Percentiles rank a stretch among this genome's conserved stretches.
Evolutionary conservation across 2,113 vertebrate species (phyloP).

Genomic region (Sorex araneus): DNA sequence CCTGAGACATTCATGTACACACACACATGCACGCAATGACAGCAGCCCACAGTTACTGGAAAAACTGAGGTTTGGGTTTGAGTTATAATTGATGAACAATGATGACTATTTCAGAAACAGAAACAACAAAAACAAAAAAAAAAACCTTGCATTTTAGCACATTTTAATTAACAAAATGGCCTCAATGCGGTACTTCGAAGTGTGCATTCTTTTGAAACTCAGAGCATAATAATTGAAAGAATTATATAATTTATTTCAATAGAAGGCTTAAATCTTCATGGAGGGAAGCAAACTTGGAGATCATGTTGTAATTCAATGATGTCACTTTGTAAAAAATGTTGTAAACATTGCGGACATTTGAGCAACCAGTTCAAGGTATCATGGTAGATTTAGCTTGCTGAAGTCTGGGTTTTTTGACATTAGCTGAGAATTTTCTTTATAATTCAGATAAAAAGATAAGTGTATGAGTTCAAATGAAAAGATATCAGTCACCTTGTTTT

Average conservation of each 20-base stretch:
- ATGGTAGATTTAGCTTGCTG: not conserved
- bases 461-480: not conserved
- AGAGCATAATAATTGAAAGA: not conserved
- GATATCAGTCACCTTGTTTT: not conserved
- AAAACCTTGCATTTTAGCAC: not conserved
- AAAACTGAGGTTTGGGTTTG: not conserved
- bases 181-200: not conserved
- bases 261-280: slow-evolving; percentile 38
- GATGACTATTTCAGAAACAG: not conserved
- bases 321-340: not conserved
- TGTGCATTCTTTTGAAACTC: not conserved
- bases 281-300: not conserved
- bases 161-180: not conserved
- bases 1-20: not conserved
- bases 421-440: too few species aligned
- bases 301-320: not conserved
- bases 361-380: slow-evolving; percentile 1
- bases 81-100: not conserved
- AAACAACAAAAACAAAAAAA: too few species aligned
- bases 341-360: not conserved
- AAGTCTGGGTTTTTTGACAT: not conserved
- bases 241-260: not conserved
- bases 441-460: not conserved
- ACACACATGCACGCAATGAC: not conserved
- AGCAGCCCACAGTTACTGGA: not conserved